Conservation (phyloP, 2,797 vertebrate genomes). For the Chloroceryle inda region DNA sequence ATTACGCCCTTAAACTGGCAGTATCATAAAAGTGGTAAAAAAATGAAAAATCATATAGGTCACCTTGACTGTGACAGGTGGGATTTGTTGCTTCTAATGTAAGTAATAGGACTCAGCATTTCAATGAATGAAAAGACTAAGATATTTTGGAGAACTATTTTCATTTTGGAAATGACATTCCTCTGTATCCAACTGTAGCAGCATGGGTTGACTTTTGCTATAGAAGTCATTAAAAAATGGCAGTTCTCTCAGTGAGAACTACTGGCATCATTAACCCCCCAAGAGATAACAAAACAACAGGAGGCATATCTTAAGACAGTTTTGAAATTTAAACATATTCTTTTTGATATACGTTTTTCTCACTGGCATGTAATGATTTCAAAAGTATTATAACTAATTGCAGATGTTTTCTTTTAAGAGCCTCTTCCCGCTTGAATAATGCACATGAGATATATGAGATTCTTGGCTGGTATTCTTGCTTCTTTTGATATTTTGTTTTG, state of each 20-base stretch:
- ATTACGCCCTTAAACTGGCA: not conserved
- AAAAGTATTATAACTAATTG: not conserved
- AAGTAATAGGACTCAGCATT: not conserved
- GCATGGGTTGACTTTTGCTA: not conserved
- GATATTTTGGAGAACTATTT: not conserved
- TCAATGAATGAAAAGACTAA: not conserved
- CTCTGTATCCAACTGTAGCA: not conserved
- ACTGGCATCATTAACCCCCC: not conserved
- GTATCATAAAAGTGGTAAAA: not conserved
- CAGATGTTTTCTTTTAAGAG: not conserved
- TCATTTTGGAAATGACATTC: not conserved
- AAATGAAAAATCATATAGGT: not conserved
- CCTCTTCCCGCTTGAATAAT: not conserved
- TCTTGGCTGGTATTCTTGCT: conserved; percentile 14
- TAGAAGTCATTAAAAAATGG: conserved; percentile 24
- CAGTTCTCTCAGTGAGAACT: not conserved
- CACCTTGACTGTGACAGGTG: not conserved
- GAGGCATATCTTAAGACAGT: not conserved
- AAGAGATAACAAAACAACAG: not conserved
- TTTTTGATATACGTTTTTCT: not conserved
- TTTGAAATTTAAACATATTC: conserved; percentile 20
- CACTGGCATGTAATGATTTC: not conserved
- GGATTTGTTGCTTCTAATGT: not conserved
- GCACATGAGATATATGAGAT: not conserved
- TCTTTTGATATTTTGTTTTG: conserved; percentile 45